Evolutionary conservation across 2,797 vertebrate species (phyloP).

Genomic region (Rhinella marina): DNA sequence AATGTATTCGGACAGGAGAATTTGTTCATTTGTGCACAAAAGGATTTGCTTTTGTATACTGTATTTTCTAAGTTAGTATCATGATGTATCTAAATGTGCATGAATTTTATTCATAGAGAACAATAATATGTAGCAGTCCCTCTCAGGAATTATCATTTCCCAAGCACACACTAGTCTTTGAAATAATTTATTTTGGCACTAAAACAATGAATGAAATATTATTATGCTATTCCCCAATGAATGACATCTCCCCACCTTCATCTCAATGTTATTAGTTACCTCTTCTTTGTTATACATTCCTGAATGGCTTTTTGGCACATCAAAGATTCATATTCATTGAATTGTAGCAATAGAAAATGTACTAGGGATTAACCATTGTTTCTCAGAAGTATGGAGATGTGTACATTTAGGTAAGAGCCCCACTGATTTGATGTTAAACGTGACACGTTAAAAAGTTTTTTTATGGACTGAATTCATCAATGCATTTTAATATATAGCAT

Average conservation of each 20-base stretch:
- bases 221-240: slow-evolving; percentile 8
- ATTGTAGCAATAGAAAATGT: neutral
- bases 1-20: neutral
- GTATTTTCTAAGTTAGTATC: neutral
- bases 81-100: neutral
- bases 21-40: neutral
- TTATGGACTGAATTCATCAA: neutral
- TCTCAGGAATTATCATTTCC: neutral
- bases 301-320: slow-evolving; percentile 17
- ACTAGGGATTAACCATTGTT: neutral
- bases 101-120: slow-evolving; percentile 7
- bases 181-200: slow-evolving; percentile 14
- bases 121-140: slow-evolving; percentile 18
- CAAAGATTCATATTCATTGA: slow-evolving; percentile 9
- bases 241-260: neutral
- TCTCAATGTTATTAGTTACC: neutral
- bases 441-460: too few relatives aligned
- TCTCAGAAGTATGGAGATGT: neutral
- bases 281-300: neutral
- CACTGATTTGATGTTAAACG: neutral
- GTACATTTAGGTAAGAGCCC: neutral
- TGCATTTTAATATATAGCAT: too few relatives aligned
- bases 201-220: slow-evolving; percentile 21
- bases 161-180: neutral
- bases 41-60: slow-evolving; percentile 22